Evolutionary conservation across 2,113 vertebrate species (phyloP).

Genomic region (Abramis brama): DNA sequence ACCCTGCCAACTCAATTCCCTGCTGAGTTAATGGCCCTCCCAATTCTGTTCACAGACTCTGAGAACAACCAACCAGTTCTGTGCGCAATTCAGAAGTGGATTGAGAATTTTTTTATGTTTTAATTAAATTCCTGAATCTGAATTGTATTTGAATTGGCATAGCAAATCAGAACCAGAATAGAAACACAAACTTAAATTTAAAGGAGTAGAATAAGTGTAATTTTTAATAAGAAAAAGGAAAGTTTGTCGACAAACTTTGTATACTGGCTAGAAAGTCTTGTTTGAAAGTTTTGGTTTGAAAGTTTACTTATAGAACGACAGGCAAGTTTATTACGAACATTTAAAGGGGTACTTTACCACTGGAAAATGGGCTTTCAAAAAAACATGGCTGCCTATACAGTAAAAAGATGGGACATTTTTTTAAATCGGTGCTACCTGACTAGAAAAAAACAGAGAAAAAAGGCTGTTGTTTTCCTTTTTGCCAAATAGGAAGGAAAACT

Average conservation of each 20-base stretch:
- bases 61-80: constrained; percentile 1
- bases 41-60: constrained; percentile 2
- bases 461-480: no score
- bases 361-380: no score
- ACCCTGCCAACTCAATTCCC: constrained; percentile 18
- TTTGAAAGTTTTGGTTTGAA: not conserved
- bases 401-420: no score
- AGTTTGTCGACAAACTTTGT: not conserved
- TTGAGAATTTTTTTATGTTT: not conserved
- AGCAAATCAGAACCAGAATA: not conserved
- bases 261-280: not conserved
- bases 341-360: no score
- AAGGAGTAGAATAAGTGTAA: not conserved
- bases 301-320: not conserved
- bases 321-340: not conserved
- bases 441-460: no score
- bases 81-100: not conserved
- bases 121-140: not conserved
- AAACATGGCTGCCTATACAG: no score
- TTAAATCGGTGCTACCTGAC: no score
- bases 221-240: not conserved
- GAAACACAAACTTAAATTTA: not conserved
- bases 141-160: not conserved
- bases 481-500: no score
- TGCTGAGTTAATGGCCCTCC: constrained; percentile 35